Evolutionary conservation across 2,888 invertebrate genomes (phyloP).

Genomic region (Diabrotica balteata): DNA sequence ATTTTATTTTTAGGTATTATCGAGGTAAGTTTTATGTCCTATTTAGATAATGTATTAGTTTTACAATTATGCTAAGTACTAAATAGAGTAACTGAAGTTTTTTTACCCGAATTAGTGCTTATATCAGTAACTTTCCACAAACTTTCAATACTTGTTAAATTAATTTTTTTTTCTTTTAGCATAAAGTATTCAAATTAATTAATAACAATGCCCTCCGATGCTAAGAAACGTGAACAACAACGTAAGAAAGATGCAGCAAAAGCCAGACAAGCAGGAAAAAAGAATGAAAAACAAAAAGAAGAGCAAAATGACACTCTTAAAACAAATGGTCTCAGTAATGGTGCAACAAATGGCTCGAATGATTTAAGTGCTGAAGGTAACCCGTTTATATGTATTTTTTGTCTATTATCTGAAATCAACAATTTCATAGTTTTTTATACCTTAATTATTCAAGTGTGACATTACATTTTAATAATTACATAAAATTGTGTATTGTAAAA

Average conservation of each 20-base stretch:
- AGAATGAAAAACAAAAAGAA: constrained; percentile 55
- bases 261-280: constrained; percentile 66
- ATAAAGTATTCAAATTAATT: too few species aligned
- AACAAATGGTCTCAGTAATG: constrained; percentile 39
- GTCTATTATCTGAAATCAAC: too few species aligned
- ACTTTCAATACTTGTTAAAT: constrained; percentile 12
- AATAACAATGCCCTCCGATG: constrained; percentile 91
- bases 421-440: background rate
- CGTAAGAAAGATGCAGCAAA: constrained; percentile 96
- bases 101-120: too few species aligned
- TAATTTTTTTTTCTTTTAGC: background rate
- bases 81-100: too few species aligned
- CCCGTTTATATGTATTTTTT: background rate
- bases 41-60: background rate
- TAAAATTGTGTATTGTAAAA: too few species aligned
- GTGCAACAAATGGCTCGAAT: constrained; percentile 55
- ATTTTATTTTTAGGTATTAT: constrained; percentile 41
- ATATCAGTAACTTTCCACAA: background rate
- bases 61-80: too few species aligned
- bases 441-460: too few species aligned
- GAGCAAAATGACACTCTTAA: constrained; percentile 52
- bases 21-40: constrained; percentile 32
- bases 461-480: too few species aligned
- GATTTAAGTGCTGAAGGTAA: constrained; percentile 77
- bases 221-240: constrained; percentile 96